Conservation (phyloP, 1,140 invertebrate genomes). For the Drosophila lowei region DNA sequence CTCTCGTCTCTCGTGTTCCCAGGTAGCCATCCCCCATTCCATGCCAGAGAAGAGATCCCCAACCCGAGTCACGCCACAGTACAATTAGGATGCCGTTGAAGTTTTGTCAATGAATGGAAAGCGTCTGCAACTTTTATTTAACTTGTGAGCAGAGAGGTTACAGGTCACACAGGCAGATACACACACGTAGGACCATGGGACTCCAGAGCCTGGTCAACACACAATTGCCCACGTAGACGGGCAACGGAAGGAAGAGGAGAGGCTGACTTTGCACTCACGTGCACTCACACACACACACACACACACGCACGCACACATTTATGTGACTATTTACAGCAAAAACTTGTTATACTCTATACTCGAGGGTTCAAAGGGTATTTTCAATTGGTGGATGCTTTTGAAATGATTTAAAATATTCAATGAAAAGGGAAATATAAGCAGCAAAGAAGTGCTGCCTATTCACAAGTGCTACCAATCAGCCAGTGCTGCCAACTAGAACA, state of each 20-base stretch:
- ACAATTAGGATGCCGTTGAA: constrained; percentile 73
- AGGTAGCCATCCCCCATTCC: background rate
- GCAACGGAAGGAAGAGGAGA: background rate
- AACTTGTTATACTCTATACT: background rate
- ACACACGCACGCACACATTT: constrained; percentile 19
- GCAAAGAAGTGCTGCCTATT: no score
- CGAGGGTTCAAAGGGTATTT: no score
- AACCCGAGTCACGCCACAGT: constrained; percentile 60
- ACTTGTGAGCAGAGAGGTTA: constrained; percentile 45
- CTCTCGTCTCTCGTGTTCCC: background rate
- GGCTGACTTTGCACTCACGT: constrained; percentile 18
- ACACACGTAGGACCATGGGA: background rate
- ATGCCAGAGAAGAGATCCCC: background rate
- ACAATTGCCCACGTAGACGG: constrained; percentile 47
- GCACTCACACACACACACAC: constrained; percentile 7
- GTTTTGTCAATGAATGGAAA: constrained; percentile 76
- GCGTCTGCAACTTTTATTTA: constrained; percentile 75
- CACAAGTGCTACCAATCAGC: no score
- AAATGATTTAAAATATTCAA: no score
- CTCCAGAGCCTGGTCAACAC: constrained; percentile 56
- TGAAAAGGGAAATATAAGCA: no score
- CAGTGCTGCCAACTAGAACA: no score
- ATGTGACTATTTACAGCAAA: constrained; percentile 27
- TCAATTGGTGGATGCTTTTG: no score
- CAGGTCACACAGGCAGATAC: constrained; percentile 4